A percentile compares a stretch with the other conserved stretches of the same genome.
Evolutionary conservation across 2,797 vertebrate genomes (phyloP).

Genomic region (Gymnodraco acuticeps): DNA sequence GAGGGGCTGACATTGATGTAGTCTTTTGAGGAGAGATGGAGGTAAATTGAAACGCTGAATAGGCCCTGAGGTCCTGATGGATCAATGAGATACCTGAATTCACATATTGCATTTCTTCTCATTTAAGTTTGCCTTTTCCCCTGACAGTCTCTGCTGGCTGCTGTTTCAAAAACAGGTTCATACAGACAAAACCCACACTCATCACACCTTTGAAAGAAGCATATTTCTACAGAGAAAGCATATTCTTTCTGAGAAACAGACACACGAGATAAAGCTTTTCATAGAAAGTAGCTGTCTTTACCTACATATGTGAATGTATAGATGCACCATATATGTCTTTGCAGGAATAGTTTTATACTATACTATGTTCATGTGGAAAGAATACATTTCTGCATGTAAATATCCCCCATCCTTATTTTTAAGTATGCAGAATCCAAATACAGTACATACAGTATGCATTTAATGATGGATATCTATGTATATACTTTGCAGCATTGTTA

Average conservation of each 20-base stretch:
- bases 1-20: conserved; percentile 49
- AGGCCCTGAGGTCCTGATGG: conserved; percentile 59
- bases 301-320: not conserved
- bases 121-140: conserved; percentile 59
- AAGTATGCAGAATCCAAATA: not conserved
- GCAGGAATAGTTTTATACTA: not conserved
- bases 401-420: too few relatives aligned
- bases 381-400: not conserved
- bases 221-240: conserved; percentile 9
- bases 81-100: conserved; percentile 75
- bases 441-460: not conserved
- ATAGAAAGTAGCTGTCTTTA: not conserved
- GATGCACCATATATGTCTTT: not conserved
- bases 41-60: conserved; percentile 76
- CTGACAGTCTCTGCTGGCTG: conserved; percentile 47
- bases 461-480: not conserved
- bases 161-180: conserved; percentile 43
- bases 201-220: conserved; percentile 31
- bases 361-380: not conserved
- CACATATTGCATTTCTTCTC: conserved; percentile 63
- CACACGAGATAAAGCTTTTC: conserved; percentile 13
- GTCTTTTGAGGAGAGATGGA: conserved; percentile 54
- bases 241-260: conserved; percentile 18
- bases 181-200: conserved; percentile 45
- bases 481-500: not conserved